Evolutionary conservation across 2,797 vertebrate genomes (phyloP).

Genomic region (Mus caroli): DNA sequence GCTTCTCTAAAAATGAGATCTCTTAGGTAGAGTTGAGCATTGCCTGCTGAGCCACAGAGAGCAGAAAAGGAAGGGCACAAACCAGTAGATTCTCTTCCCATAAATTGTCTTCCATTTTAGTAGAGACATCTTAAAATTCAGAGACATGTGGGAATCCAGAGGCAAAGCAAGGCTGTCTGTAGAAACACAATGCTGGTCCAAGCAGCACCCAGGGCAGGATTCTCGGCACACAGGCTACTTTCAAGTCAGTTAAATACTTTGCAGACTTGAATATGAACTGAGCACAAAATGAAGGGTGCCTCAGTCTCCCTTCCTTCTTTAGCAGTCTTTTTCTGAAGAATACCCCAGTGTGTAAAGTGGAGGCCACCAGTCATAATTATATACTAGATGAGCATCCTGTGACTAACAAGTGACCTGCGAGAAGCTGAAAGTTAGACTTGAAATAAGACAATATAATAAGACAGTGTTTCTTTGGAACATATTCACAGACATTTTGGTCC

Average conservation of each 20-base stretch:
- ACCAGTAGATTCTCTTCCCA: neutral
- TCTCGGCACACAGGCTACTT: neutral
- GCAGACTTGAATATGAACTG: neutral
- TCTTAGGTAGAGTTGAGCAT: neutral
- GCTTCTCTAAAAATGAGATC: neutral
- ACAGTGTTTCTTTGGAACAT: neutral
- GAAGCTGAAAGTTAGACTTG: slow-evolving; percentile 39
- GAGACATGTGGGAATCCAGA: neutral
- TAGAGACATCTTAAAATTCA: neutral
- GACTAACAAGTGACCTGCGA: slow-evolving; percentile 14
- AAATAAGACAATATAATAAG: neutral
- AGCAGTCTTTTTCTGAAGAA: neutral
- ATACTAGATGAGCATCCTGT: neutral
- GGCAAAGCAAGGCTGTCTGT: neutral
- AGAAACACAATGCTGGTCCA: neutral
- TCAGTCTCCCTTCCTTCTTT: neutral
- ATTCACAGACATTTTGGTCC: neutral
- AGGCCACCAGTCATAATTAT: neutral
- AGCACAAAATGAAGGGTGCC: neutral
- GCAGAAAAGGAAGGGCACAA: neutral
- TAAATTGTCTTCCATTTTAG: neutral
- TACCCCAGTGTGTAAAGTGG: neutral
- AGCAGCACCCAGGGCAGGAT: neutral
- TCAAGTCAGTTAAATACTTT: neutral
- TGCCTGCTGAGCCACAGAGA: neutral